Percentiles rank a stretch among this genome's conserved stretches.
Evolutionary conservation across 2,797 vertebrate species (phyloP).

Genomic region (Microcaecilia unicolor): DNA sequence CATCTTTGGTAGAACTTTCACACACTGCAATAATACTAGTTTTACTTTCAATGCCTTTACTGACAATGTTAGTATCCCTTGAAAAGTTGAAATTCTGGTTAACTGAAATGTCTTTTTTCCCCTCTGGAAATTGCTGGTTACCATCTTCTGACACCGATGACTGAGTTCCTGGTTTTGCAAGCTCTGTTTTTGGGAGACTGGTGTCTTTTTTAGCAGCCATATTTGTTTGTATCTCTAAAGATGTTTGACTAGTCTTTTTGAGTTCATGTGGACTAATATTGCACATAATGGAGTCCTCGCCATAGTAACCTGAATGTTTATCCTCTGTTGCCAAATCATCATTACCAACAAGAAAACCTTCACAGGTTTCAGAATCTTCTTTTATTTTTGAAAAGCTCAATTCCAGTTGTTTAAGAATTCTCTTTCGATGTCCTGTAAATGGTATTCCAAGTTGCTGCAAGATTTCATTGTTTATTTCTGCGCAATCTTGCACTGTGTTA

Average conservation of each 20-base stretch:
- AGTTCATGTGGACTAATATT: not conserved
- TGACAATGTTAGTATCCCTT: slow-evolving; percentile 1
- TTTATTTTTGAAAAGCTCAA: slow-evolving; percentile 30
- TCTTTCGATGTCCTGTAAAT: slow-evolving; percentile 83
- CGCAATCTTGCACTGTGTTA: slow-evolving; percentile 57
- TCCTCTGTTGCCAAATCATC: slow-evolving; percentile 8
- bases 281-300: not conserved
- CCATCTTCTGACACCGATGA: not conserved
- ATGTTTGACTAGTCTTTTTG: not conserved
- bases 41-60: not conserved
- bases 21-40: not conserved
- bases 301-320: not conserved
- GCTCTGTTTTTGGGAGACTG: slow-evolving; percentile 2
- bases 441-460: slow-evolving; percentile 69
- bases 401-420: slow-evolving; percentile 79
- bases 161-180: slow-evolving; percentile 5
- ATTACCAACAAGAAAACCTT: slow-evolving; percentile 28
- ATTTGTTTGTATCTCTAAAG: not conserved
- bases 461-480: slow-evolving; percentile 53
- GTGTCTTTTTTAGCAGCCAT: not conserved
- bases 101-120: not conserved
- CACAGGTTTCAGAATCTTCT: slow-evolving; percentile 8
- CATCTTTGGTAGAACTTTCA: not conserved
- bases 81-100: slow-evolving; percentile 11
- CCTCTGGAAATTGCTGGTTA: not conserved